Evolutionary conservation across 2,797 vertebrate species (phyloP), one percentile per base, ranked within the genome.

Genomic region (Etheostoma perlongum): DNA sequence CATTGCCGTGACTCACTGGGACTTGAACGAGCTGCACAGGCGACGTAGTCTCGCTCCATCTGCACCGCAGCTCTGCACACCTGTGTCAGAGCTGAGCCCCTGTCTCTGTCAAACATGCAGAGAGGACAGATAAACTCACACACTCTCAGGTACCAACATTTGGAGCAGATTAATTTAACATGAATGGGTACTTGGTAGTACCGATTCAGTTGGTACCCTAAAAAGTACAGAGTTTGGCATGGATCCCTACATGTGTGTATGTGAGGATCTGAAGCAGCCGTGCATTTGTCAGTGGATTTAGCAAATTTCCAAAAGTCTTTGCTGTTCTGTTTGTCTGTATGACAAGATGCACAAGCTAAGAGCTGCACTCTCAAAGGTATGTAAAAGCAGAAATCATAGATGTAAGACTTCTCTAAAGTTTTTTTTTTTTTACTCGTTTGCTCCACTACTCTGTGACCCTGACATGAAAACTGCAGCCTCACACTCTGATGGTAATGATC

Each of bases 301-400:
- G 23, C 0, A 63, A 68, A 58, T 44, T 62, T 72, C 18, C 13
- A 33, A 44, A 59, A 48, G 74, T 52, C 62, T 82, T 84, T 78
- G 60, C 76, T 72, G 55, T 72, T 79, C 54, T 55, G 40, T 61
- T 71, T 68, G 16, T 74, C 33, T 72, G 70, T 46, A 42, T 42
- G 57, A 42, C 25, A 33, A 11, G 16, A 47, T 42, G 72, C 48
- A 44, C 4, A 5, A 57, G 49, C 61, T 53, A 14, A 51, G 62
- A 21, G 21, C 49, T 46, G 62, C 25, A n/a, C 65, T 53, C 44
- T 52, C 40, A 53, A 19, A 57, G 47, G 21, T 3, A 14, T 23
- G 23, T 15, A 52, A 63, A 64, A 44, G 15, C n/a, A 60, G 18
- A 67, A 63, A 44, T 58, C 4, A 7, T n/a, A 2, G 21, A 63